phyloP scores from a whole-genome alignment of 2,888 invertebrate species.

The Carpatolechia fugitivella region DNA sequence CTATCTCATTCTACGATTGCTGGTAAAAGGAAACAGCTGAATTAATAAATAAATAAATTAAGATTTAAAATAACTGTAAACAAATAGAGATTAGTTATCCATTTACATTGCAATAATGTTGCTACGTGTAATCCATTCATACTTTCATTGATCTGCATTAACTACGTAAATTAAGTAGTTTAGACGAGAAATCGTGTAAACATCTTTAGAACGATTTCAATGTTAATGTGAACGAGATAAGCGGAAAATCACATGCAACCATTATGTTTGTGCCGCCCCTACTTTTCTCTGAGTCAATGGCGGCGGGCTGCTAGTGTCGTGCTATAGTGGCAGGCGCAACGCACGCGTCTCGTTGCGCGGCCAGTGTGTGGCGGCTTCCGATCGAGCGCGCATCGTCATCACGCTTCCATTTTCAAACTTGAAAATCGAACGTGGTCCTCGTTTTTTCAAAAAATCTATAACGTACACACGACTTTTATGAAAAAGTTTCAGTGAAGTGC shows the following conservation, averaged over 20 bases:
- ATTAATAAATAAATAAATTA: too few species aligned
- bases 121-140: constrained; percentile 11
- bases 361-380: constrained; percentile 67
- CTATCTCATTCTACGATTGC: too few species aligned
- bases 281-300: constrained; percentile 63
- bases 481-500: constrained; percentile 51
- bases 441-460: constrained; percentile 24
- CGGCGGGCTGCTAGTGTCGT: constrained; percentile 20
- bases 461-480: constrained; percentile 59
- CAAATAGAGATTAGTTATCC: not conserved
- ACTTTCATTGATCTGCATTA: constrained; percentile 30
- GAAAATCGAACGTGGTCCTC: constrained; percentile 24
- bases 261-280: constrained; percentile 61
- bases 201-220: constrained; percentile 36
- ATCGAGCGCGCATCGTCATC: constrained; percentile 54
- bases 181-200: constrained; percentile 24
- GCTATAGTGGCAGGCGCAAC: constrained; percentile 32
- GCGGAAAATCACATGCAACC: constrained; percentile 59
- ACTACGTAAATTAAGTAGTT: constrained; percentile 13
- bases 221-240: constrained; percentile 48
- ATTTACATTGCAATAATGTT: too few species aligned
- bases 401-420: constrained; percentile 39
- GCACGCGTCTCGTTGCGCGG: constrained; percentile 37
- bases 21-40: too few species aligned
- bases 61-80: not conserved